Base-by-base conservation (phyloP, 2,888 invertebrate species). In the Tenthredo mesomela region DNA sequence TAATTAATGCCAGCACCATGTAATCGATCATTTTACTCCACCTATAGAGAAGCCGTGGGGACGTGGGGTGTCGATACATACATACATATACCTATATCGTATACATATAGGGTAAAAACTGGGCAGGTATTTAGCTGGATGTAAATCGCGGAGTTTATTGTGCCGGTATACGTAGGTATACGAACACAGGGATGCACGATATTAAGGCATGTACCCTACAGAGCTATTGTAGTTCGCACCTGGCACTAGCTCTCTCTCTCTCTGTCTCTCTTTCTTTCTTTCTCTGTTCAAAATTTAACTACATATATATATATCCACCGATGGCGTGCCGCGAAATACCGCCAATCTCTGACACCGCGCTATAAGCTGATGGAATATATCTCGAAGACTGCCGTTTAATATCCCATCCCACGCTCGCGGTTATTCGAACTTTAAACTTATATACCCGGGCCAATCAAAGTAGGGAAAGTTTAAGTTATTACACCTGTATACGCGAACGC, bases 221-320 rank as follows among this genome's bases (percentile, higher is more conserved):
- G 37, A 15, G 37, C 80, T 80, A 80, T 80, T 80, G 80, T 80
- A 80, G 37, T 61, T 80, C 80, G 80, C 80, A 80, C 80, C 80
- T 80, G 80, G 80, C 80, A 80, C 80, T 80, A 80, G 50, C 18
- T 7, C 21, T 40, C 21, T 61, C 80, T 61, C 61, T 40, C 12
- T 61, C 25, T n/a, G n/a, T 37, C 40, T 37, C 33, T 37, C 25
- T 37, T 18, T 54, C 25, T 21, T 2, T 61, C 33, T 37, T 15
- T 37, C 33, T 54, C 25, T 21, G 1, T 61, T 9, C 43, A 43
- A 18, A 37, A 37, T 73, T 73, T 73, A 73, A 21, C 71, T 40
- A 58, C 61, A 40, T 29, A 29, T 29, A 29, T 33, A 40, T 29
- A 29, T 29, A 29, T 33, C 18, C 54, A 9, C 21, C 25, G 47